Evolutionary conservation across 2,888 invertebrate genomes (phyloP), one percentile per base, ranked within the genome.

Genomic region (Brachyopa scutellaris): DNA sequence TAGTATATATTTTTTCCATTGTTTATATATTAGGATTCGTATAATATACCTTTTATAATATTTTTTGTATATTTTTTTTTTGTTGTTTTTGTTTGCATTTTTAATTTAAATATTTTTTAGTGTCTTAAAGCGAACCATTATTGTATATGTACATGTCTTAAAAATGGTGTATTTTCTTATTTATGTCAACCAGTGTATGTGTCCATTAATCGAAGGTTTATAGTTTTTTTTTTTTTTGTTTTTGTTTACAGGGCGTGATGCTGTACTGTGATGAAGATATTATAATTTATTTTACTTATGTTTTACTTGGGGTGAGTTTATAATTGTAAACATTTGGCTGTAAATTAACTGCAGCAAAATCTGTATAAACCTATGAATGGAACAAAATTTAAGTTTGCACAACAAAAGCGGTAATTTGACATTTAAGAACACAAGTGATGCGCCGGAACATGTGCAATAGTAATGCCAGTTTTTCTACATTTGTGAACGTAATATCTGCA

Each of bases 101-200:
- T 47, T 15, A 70, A 13, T 69, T 59, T 36, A 29, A 38, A 59
- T 53, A 29, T 7, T 26, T 26, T 19, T 49, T 55, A 55, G 53
- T 66, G 67, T 55, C 74, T 73, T 79, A 79, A 67, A 79, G 79
- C 74, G 49, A 80, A 62, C 74, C 55, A 59, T 69, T 69, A 42
- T 74, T 57, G 17, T 69, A 42, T 80, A 80, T 80, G 26, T 80
- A 80, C 79, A 80, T 55, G 55, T 67, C 53, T 47, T 57, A 61
- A 15, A 31, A 62, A 74, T 67, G 66, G 55, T 59, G 40, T 70
- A 40, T 66, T 73, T 53, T 42, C 21, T 57, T 23, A 9, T 55
- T 42, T 29, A 21, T 53, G 11, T 15, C 21, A 47, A 49, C 19
- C 40, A 23, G 4, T 9, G 40, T 29, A 31, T n/a, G n/a, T n/a